Base-by-base conservation (phyloP, 2,797 vertebrate genomes). In the Gymnodraco acuticeps region DNA sequence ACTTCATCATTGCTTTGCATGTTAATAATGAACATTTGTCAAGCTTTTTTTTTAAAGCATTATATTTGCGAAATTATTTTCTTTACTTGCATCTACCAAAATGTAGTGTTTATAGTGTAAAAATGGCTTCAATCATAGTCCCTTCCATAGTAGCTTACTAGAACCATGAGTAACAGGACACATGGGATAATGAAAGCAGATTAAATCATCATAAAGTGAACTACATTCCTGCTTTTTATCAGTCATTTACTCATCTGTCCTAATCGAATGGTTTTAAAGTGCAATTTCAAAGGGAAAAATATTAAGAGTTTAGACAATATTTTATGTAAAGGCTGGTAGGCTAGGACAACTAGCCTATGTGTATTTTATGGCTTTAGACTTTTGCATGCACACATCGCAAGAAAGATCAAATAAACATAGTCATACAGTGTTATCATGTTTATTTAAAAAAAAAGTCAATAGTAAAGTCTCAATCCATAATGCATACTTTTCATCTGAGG, bases 21-120 rank as follows among this genome's bases (percentile, higher is more conserved):
- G 47, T 72, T 63, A 63, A 51, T 68, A 73, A 52, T 45, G 0
- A 70, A 65, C 56, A 82, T 64, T 69, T 75, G 51, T 23, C 46
- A 59, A 9, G 59, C n/a, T 53, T 72, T 54, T 10, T 33, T 38
- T n/a, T n/a, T 7, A 38, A 46, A 64, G 8, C 19, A 48, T 10
- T 51, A 47, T 19, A 12, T 69, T n/a, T 64, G 14, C 63, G 17
- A 60, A 0, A 11, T 53, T 54, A 0, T n/a, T 67, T 13, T 56
- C 17, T 72, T 52, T 16, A 42, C 19, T 48, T 58, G 5, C 19
- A 41, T 20, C 14, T 60, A 17, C 23, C 19, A 33, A 62, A 54
- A 46, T 16, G 14, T 3, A 8, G 51, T 5, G 58, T 14, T 15
- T 23, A 31, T 5, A 54, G 13, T 11, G 17, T 61, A 48, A 52